A percentile compares a stretch with the other conserved stretches of the same genome.
Evolutionary conservation across 2,797 vertebrate genomes (phyloP).

Genomic region (Rhinophrynus dorsalis): DNA sequence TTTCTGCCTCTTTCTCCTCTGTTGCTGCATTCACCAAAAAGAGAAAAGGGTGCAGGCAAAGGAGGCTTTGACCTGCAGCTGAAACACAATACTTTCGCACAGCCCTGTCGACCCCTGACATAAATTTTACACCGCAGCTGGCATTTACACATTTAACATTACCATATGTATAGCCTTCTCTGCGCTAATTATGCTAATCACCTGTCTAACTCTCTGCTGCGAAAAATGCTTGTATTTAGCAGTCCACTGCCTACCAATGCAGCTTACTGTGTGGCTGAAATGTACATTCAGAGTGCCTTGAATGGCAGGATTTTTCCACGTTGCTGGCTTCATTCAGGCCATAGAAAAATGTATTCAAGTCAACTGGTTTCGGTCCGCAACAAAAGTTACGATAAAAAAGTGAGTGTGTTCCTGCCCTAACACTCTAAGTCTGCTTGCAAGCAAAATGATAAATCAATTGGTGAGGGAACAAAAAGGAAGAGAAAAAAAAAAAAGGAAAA

Average conservation of each 20-base stretch:
- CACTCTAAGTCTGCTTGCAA: constrained; percentile 80
- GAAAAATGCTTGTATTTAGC: constrained; percentile 99
- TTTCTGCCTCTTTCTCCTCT: constrained; percentile 72
- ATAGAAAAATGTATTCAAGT: constrained; percentile 91
- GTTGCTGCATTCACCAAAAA: constrained; percentile 74
- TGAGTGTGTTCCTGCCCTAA: constrained; percentile 83
- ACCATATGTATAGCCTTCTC: constrained; percentile 98
- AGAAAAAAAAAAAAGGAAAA: constrained; percentile 51
- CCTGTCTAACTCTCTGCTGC: constrained; percentile 92
- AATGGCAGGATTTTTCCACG: constrained; percentile 99
- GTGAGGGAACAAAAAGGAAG: constrained; percentile 76
- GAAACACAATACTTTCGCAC: constrained; percentile 86
- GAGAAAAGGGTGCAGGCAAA: constrained; percentile 72
- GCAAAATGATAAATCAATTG: constrained; percentile 87
- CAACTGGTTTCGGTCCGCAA: constrained; percentile 86
- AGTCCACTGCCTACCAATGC: constrained; percentile 97
- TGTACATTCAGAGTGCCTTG: constrained; percentile 96
- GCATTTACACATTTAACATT: constrained; percentile 90
- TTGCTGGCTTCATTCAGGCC: constrained; percentile 98
- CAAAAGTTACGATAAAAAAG: constrained; percentile 84
- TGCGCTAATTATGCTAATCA: constrained; percentile 99
- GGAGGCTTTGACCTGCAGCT: constrained; percentile 85
- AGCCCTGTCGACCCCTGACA: constrained; percentile 88
- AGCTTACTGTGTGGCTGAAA: constrained; percentile 95
- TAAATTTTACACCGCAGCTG: constrained; percentile 97